These are phyloP conservation scores for Volucella inanis DNA, from an alignment of 2,888 invertebrate genomes.

Conservation along the genomic window DNA sequence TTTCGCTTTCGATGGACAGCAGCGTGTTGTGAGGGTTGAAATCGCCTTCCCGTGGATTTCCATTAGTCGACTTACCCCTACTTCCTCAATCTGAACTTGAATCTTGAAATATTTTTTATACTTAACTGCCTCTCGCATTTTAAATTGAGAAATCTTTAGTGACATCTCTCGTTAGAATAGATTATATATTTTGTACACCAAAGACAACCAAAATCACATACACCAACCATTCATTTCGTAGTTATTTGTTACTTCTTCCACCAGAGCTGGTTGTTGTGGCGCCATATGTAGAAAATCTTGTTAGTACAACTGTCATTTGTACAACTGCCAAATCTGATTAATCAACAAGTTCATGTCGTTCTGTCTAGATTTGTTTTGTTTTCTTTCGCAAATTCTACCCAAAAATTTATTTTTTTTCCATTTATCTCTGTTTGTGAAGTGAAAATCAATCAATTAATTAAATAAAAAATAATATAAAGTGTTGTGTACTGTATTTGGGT, in stretches of 20 bases:
- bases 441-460: not conserved
- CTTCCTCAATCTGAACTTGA: too few species aligned
- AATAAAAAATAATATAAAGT: not conserved
- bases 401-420: conserved; percentile 32
- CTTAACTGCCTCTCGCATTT: too few species aligned
- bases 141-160: too few species aligned
- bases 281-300: not conserved
- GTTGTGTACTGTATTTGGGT: not conserved
- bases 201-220: too few species aligned
- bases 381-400: conserved; percentile 31
- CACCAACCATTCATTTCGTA: too few species aligned
- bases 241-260: not conserved
- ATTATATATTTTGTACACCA: too few species aligned
- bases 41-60: too few species aligned
- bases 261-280: not conserved
- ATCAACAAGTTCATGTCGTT: conserved; percentile 72
- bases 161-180: too few species aligned
- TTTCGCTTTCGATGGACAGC: too few species aligned
- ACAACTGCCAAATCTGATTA: conserved; percentile 67
- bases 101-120: too few species aligned
- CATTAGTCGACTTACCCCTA: too few species aligned
- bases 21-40: too few species aligned
- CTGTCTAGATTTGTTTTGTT: conserved; percentile 59
- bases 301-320: conserved; percentile 46
- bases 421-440: not conserved